These are phyloP conservation scores for Physeter macrocephalus DNA, from an alignment of 2,113 vertebrate genomes.

Conservation along the genomic window DNA sequence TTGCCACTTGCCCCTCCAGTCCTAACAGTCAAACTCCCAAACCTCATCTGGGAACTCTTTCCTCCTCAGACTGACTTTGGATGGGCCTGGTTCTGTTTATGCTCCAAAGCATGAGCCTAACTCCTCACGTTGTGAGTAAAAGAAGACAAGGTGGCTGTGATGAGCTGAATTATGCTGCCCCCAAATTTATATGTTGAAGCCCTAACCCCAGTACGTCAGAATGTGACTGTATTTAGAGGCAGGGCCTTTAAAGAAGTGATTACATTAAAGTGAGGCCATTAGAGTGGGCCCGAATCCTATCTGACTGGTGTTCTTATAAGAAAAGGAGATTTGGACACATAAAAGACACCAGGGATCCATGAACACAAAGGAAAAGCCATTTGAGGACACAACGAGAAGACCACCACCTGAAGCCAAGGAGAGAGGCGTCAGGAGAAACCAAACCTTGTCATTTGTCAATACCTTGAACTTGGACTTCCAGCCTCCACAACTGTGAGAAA, in stretches of 20 bases:
- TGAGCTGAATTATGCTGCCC: not conserved
- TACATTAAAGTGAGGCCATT: not conserved
- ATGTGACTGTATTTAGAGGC: not conserved
- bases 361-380: not conserved
- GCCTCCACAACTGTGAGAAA: not conserved
- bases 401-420: not conserved
- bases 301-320: not conserved
- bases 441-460: not conserved
- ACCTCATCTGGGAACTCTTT: not conserved
- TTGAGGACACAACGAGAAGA: not conserved
- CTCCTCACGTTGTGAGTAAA: not conserved
- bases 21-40: not conserved
- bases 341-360: not conserved
- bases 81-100: not conserved
- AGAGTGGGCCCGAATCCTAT: not conserved
- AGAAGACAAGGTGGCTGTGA: not conserved
- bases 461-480: not conserved
- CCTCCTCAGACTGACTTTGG: not conserved
- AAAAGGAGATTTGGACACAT: not conserved
- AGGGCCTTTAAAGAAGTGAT: not conserved
- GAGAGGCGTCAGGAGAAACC: not conserved
- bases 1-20: not conserved
- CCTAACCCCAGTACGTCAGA: not conserved
- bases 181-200: not conserved
- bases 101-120: not conserved